A percentile compares a stretch with the other conserved stretches of the same genome.
Evolutionary conservation across 1,140 invertebrate genomes (phyloP).

Genomic region (Cydia strobilella): DNA sequence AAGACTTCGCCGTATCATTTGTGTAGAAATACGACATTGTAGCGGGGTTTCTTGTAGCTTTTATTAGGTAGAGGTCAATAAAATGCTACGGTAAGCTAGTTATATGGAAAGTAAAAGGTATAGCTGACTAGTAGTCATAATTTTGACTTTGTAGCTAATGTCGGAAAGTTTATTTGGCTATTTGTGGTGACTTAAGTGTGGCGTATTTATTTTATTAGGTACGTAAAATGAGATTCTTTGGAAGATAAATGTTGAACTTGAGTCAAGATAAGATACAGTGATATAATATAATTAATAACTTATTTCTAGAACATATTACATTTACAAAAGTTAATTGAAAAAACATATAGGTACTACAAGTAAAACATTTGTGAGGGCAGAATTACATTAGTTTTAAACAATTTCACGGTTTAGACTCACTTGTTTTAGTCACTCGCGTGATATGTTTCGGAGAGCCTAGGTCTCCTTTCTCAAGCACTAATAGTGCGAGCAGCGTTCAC

Average conservation of each 20-base stretch:
- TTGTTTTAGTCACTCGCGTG: no score
- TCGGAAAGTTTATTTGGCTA: not conserved
- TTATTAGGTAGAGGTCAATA: conserved; percentile 27
- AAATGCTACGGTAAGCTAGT: conserved; percentile 18
- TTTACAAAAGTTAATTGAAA: no score
- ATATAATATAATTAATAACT: no score
- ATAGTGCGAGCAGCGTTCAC: no score
- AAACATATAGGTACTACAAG: no score
- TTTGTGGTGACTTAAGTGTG: not conserved
- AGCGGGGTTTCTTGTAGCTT: conserved; percentile 17
- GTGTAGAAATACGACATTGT: conserved; percentile 24
- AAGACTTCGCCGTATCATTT: conserved; percentile 24
- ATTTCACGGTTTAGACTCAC: no score
- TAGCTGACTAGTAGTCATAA: not conserved
- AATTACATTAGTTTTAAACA: no score
- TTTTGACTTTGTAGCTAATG: conserved; percentile 13
- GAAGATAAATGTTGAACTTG: not conserved
- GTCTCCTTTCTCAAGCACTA: no score
- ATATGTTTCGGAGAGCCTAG: no score
- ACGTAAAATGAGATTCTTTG: not conserved
- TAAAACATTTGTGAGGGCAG: no score
- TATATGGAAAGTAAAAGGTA: not conserved
- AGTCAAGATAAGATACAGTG: not conserved
- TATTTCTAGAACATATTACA: no score
- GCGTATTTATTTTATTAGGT: not conserved